phyloP scores from a whole-genome alignment of 2,113 vertebrate species.

The Tauraco erythrolophus region DNA sequence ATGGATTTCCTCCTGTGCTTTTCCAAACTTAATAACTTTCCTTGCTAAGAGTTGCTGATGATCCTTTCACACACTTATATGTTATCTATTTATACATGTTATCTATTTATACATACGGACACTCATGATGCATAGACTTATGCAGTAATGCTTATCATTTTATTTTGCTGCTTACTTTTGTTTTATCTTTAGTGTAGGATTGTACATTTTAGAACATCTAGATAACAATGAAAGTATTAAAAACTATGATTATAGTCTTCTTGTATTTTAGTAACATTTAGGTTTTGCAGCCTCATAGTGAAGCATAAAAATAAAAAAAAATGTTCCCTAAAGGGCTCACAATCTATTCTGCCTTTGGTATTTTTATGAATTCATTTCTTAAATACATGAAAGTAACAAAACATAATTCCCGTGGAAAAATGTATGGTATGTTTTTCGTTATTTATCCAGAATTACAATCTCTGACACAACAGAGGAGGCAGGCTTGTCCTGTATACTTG shows the following conservation, averaged over 20 bases:
- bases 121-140: neutral
- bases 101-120: neutral
- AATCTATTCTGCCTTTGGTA: neutral
- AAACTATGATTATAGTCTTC: neutral
- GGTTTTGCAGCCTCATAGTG: neutral
- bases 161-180: neutral
- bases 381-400: neutral
- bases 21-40: neutral
- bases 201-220: neutral
- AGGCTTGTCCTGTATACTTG: neutral
- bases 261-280: neutral
- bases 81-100: neutral
- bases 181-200: neutral
- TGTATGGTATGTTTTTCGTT: fast-evolving
- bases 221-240: neutral
- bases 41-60: neutral
- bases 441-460: neutral
- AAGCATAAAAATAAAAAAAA: neutral
- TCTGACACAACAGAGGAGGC: neutral
- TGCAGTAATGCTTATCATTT: neutral
- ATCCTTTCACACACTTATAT: neutral
- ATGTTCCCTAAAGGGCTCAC: neutral
- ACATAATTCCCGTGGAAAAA: neutral
- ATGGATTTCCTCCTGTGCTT: neutral
- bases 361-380: neutral